phyloP scores from a whole-genome alignment of 2,113 vertebrate species.

The Sterna hirundo region DNA sequence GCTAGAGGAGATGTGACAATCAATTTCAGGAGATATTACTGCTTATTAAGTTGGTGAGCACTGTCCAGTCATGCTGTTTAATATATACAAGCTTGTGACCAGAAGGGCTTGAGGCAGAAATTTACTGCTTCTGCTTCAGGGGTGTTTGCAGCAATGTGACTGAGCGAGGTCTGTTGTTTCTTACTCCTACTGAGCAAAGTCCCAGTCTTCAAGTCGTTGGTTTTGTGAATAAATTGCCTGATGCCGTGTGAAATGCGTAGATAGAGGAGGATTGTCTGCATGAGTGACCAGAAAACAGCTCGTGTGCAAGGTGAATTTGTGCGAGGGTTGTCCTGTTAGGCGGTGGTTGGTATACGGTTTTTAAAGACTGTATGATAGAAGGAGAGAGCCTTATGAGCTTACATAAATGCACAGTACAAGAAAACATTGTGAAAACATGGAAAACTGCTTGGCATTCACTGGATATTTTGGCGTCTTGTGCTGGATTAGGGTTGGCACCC shows the following conservation, averaged over 20 bases:
- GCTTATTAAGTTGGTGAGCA: fast-evolving
- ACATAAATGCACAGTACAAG: fast-evolving
- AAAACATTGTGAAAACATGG: background rate
- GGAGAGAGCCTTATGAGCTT: background rate
- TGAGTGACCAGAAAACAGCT: background rate
- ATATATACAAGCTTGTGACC: no score
- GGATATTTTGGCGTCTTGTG: background rate
- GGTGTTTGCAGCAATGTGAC: no score
- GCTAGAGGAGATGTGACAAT: fast-evolving
- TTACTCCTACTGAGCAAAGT: background rate
- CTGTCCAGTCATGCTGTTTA: fast-evolving
- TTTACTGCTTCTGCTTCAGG: no score
- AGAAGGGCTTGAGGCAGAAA: background rate
- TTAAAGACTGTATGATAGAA: background rate
- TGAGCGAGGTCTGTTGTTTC: background rate
- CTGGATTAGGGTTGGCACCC: background rate
- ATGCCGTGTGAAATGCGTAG: fast-evolving
- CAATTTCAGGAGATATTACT: background rate
- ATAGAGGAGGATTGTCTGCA: background rate
- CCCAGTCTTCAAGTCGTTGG: fast-evolving
- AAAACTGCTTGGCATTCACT: background rate
- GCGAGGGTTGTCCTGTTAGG: no score
- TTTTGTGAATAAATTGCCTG: background rate
- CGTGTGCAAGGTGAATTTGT: background rate
- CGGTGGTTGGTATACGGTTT: fast-evolving